Evolutionary conservation across 2,113 vertebrate species (phyloP).

Genomic region (Platichthys flesus): DNA sequence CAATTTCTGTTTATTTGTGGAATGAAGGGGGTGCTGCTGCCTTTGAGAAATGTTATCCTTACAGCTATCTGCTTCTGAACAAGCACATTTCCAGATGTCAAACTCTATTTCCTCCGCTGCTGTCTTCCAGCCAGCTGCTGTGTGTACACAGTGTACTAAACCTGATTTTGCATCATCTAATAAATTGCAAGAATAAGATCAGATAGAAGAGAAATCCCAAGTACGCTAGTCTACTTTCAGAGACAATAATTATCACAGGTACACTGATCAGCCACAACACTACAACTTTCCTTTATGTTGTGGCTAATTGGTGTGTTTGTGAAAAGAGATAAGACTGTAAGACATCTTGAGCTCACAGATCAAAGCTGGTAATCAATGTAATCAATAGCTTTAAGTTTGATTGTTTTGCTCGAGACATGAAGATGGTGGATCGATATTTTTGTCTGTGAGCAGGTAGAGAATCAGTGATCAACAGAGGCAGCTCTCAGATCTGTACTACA

Average conservation of each 20-base stretch:
- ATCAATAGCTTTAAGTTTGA: constrained; percentile 63
- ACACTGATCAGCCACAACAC: not conserved
- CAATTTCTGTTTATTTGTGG: constrained; percentile 17
- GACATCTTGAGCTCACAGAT: no score
- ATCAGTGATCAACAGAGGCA: constrained; percentile 16
- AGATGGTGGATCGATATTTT: constrained; percentile 32
- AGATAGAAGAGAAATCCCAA: constrained; percentile 24
- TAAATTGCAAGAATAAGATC: constrained; percentile 28
- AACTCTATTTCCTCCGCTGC: constrained; percentile 33
- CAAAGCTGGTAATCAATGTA: constrained; percentile 41
- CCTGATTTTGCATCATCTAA: constrained; percentile 24
- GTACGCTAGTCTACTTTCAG: not conserved
- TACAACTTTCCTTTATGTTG: not conserved
- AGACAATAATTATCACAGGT: not conserved
- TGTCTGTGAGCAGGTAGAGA: constrained; percentile 49
- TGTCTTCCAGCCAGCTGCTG: constrained; percentile 46
- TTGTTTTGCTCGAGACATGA: constrained; percentile 48
- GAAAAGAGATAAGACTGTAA: no score
- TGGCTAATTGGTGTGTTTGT: constrained; percentile 1
- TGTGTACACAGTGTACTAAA: constrained; percentile 30
- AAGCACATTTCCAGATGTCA: constrained; percentile 55
- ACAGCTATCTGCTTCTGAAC: constrained; percentile 33
- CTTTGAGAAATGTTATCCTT: constrained; percentile 36
- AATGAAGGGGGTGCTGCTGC: constrained; percentile 21
- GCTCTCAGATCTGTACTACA: not conserved